These are phyloP conservation scores for Drosophila nr. medialis DNA, from an alignment of 2,888 invertebrate genomes.

Conservation along the genomic window DNA sequence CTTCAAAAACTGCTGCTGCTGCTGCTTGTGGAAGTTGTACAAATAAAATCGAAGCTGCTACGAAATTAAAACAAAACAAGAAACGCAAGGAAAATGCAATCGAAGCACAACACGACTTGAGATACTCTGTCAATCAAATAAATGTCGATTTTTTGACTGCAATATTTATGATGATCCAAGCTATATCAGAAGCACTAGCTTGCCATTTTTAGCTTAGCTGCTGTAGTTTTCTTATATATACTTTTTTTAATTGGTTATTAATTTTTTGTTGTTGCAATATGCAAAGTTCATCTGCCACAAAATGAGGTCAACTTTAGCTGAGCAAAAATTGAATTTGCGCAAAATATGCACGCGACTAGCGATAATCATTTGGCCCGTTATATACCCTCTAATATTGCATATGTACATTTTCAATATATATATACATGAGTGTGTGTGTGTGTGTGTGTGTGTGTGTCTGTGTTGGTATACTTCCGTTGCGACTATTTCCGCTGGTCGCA, in stretches of 20 bases:
- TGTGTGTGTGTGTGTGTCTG: conserved; percentile 5
- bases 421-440: background rate
- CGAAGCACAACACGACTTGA: conserved; percentile 26
- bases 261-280: background rate
- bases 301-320: background rate
- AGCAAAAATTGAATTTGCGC: background rate
- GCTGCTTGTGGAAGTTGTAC: background rate
- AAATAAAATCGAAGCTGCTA: conserved; percentile 34
- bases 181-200: too few species aligned
- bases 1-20: conserved; percentile 51
- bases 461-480: conserved; percentile 47
- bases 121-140: conserved; percentile 23
- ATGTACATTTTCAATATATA: background rate
- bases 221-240: background rate
- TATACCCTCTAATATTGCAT: background rate
- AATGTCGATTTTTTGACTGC: background rate
- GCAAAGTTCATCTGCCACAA: background rate
- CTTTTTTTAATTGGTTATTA: background rate
- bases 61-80: conserved; percentile 52
- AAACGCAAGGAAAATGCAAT: conserved; percentile 9
- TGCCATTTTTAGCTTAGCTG: background rate
- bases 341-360: background rate
- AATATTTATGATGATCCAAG: too few species aligned
- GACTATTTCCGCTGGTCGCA: conserved; percentile 78
- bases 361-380: background rate